Evolutionary conservation across 2,888 invertebrate species (phyloP).

Genomic region (Cephus nigrinus): DNA sequence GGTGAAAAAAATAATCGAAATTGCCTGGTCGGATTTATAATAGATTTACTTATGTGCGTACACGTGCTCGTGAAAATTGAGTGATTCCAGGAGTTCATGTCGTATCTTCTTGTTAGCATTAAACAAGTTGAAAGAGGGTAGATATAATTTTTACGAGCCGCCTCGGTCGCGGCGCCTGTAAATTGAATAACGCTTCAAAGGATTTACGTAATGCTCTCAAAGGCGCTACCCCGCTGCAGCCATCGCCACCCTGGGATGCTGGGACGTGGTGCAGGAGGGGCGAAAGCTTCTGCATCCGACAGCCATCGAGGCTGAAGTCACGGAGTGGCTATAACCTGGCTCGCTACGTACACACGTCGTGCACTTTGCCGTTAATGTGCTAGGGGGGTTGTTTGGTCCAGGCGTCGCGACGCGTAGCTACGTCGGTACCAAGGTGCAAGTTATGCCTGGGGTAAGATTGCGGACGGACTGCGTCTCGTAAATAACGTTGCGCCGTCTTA

Average conservation of each 20-base stretch:
- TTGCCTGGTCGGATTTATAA: background rate
- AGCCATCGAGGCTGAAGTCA: constrained; percentile 42
- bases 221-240: background rate
- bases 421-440: constrained; percentile 10
- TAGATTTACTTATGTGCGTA: background rate
- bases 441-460: constrained; percentile 31
- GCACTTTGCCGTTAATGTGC: constrained; percentile 34
- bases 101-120: background rate
- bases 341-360: constrained; percentile 34
- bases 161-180: constrained; percentile 17
- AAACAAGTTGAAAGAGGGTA: background rate
- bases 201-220: constrained; percentile 32
- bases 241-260: constrained; percentile 13
- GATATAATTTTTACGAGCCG: constrained; percentile 54
- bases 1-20: background rate
- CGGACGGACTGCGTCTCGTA: constrained; percentile 34
- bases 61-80: constrained; percentile 32
- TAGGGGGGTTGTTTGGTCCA: constrained; percentile 11
- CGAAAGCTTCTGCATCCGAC: constrained; percentile 15
- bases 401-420: constrained; percentile 5
- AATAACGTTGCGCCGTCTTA: constrained; percentile 26
- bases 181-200: constrained; percentile 31
- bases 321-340: constrained; percentile 44
- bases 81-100: constrained; percentile 26
- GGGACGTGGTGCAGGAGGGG: constrained; percentile 15